These are phyloP conservation scores for Spongilla lacustris DNA, from an alignment of 37 sponge, comb jelly and placozoan species.

Conservation along the genomic window DNA sequence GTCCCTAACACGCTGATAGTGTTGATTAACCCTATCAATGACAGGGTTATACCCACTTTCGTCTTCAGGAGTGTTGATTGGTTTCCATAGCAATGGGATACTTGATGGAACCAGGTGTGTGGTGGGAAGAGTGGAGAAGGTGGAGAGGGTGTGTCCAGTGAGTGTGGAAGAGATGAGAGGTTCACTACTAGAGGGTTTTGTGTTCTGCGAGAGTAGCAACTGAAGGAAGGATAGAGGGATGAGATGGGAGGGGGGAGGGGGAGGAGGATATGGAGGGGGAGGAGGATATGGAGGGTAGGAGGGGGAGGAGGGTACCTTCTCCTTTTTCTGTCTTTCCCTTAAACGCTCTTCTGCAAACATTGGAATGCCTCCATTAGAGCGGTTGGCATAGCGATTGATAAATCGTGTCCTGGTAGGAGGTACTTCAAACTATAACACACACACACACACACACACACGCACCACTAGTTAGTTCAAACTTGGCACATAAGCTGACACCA, in stretches of 20 bases:
- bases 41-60: neutral
- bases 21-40: neutral
- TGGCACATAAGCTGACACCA: neutral
- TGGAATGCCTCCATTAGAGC: conserved; percentile 69
- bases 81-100: conserved; percentile 11
- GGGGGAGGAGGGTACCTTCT: neutral
- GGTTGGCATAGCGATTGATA: conserved; percentile 52
- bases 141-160: neutral
- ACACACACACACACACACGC: neutral
- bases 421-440: neutral
- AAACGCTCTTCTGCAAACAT: conserved; percentile 65
- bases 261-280: neutral
- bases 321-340: conserved; percentile 52
- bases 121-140: neutral
- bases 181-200: neutral
- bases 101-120: neutral
- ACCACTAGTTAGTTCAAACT: neutral
- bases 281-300: neutral
- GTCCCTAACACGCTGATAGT: conserved; percentile 21
- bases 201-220: neutral
- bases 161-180: neutral
- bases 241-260: neutral
- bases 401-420: conserved; percentile 24
- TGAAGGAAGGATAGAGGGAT: neutral
- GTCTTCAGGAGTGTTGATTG: neutral